phyloP scores from a whole-genome alignment of 2,888 invertebrate species.

The Pachydiplax longipennis region DNA sequence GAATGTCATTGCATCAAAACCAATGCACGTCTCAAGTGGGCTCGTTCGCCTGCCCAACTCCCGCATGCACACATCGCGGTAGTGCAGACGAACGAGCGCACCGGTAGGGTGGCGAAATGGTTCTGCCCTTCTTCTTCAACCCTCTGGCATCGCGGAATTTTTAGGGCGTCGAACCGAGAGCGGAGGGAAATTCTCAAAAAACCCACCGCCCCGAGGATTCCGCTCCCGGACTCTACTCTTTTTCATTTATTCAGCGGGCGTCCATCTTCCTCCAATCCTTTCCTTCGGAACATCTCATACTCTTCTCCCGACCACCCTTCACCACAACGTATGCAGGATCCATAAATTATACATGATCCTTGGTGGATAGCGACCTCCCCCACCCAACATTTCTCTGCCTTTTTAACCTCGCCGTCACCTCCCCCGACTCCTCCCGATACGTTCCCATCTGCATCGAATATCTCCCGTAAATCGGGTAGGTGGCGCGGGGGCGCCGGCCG shows the following conservation, averaged over 20 bases:
- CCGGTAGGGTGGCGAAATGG: neutral
- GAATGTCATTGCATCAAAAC: neutral
- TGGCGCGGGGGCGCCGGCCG: neutral
- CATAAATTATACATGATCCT: constrained; percentile 43
- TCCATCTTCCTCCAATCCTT: neutral
- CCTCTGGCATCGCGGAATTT: neutral
- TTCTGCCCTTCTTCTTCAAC: neutral
- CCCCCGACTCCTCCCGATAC: neutral
- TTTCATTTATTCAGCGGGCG: constrained; percentile 14
- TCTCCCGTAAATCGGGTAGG: constrained; percentile 9
- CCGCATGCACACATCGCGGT: neutral
- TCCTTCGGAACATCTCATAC: neutral
- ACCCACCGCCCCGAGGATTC: neutral
- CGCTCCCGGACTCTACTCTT: neutral
- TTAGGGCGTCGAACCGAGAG: neutral
- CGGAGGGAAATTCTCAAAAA: neutral
- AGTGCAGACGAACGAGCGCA: neutral
- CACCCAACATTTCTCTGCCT: neutral
- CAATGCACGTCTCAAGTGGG: neutral
- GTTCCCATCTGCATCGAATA: constrained; percentile 8
- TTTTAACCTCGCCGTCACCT: neutral
- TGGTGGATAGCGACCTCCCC: constrained; percentile 1
- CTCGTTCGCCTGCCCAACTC: neutral
- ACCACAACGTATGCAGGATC: constrained; percentile 7
- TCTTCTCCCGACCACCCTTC: neutral